Conservation (phyloP, 2,113 vertebrate genomes). For the Myiopsitta monachus region DNA sequence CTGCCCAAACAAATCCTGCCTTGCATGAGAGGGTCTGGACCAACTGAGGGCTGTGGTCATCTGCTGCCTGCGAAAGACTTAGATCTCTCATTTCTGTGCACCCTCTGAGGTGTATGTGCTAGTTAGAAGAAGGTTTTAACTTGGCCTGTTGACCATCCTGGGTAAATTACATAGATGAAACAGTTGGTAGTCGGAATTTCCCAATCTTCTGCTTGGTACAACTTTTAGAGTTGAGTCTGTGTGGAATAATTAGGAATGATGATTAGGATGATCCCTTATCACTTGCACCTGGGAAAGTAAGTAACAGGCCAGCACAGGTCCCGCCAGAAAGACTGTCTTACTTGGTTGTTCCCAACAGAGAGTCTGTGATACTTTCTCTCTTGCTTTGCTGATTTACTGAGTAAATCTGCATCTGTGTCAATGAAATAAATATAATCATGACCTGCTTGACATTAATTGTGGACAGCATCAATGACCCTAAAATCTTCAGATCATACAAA, state of each 20-base stretch:
- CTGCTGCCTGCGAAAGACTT: neutral
- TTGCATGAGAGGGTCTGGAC: neutral
- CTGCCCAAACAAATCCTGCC: neutral
- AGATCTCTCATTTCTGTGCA: neutral
- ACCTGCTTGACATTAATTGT: neutral
- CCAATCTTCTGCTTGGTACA: neutral
- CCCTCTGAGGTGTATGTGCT: neutral
- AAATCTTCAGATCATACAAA: neutral
- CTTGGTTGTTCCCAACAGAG: neutral
- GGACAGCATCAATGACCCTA: neutral
- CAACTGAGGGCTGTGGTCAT: neutral
- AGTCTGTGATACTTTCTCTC: neutral
- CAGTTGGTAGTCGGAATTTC: neutral
- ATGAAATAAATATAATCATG: neutral
- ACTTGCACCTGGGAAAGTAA: neutral
- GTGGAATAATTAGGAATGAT: too few species aligned
- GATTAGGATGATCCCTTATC: neutral
- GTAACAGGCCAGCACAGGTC: neutral
- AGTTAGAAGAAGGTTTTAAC: neutral
- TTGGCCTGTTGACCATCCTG: neutral
- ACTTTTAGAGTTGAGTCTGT: neutral
- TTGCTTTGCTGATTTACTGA: neutral
- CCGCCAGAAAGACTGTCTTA: neutral
- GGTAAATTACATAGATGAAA: neutral
- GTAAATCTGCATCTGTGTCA: neutral